Evolutionary conservation across 2,113 vertebrate genomes (phyloP).

Genomic region (Planiliza haematocheilus): DNA sequence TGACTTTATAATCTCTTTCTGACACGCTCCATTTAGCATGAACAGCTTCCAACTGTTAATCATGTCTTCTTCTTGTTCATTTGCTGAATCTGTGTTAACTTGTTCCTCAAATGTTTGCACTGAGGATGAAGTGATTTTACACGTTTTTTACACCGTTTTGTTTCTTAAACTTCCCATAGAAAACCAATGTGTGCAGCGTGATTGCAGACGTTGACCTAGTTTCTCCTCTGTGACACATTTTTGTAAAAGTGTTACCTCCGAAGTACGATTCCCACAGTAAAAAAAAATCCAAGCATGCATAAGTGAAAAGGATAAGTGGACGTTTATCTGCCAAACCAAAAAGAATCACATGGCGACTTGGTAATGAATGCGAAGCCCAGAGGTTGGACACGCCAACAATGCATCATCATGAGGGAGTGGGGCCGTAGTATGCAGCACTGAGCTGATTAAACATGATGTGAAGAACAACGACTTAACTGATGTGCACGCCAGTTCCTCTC

Average conservation of each 20-base stretch:
- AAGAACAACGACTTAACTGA: constrained; percentile 21
- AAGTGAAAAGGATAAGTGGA: rapidly evolving
- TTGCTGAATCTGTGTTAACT: neutral
- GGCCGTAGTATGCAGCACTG: neutral
- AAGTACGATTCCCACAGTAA: neutral
- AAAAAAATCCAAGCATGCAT: neutral
- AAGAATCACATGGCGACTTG: neutral
- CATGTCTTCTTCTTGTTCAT: no score
- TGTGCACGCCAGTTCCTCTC: constrained; percentile 7
- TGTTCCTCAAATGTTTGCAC: neutral
- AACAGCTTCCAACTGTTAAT: no score
- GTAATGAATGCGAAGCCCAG: constrained; percentile 13
- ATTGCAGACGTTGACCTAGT: no score
- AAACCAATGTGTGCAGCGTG: no score
- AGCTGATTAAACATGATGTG: constrained; percentile 17
- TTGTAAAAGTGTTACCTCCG: neutral
- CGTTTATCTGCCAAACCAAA: neutral
- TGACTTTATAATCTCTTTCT: no score
- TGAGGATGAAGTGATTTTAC: neutral
- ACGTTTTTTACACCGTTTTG: neutral
- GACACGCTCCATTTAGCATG: no score
- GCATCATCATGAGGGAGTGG: constrained; percentile 28
- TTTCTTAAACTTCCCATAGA: no score
- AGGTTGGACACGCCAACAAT: neutral
- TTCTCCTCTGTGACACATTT: neutral